Evolutionary conservation across 2,113 vertebrate species (phyloP).

Genomic region (Panthera leo): DNA sequence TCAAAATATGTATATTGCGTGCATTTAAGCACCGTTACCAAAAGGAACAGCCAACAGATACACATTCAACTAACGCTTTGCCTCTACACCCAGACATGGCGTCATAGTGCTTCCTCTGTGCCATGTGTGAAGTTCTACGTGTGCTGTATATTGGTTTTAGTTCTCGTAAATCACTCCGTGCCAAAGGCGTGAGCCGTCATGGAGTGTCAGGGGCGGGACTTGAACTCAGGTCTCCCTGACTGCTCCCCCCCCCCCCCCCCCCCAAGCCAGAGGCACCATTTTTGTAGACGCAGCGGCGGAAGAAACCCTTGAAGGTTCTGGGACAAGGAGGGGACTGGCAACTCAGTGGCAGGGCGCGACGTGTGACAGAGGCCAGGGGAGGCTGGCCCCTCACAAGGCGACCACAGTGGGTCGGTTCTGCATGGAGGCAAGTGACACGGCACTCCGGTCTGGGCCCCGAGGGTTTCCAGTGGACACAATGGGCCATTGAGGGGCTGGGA

Average conservation of each 20-base stretch:
- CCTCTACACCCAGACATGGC: not conserved
- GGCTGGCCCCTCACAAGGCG: accelerated
- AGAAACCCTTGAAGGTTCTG: not conserved
- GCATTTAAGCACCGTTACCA: not conserved
- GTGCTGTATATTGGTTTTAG: not conserved
- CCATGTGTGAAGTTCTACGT: accelerated
- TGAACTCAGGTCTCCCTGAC: not conserved
- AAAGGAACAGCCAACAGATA: not conserved
- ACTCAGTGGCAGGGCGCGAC: accelerated
- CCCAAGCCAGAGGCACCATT: not conserved
- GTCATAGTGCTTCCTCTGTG: too few species aligned
- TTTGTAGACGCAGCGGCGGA: not conserved
- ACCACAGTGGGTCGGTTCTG: not conserved
- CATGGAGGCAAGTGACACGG: not conserved
- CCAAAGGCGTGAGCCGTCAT: not conserved
- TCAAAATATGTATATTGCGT: not conserved
- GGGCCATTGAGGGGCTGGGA: not conserved
- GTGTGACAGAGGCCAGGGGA: too few species aligned
- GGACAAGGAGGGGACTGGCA: not conserved
- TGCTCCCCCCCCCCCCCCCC: not conserved
- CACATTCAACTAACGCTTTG: accelerated
- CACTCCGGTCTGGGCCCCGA: not conserved
- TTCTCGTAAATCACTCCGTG: not conserved
- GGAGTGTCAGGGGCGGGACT: not conserved
- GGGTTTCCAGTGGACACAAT: not conserved